phyloP scores from a whole-genome alignment of 2,888 invertebrate genomes.

The Acronicta aceris region DNA sequence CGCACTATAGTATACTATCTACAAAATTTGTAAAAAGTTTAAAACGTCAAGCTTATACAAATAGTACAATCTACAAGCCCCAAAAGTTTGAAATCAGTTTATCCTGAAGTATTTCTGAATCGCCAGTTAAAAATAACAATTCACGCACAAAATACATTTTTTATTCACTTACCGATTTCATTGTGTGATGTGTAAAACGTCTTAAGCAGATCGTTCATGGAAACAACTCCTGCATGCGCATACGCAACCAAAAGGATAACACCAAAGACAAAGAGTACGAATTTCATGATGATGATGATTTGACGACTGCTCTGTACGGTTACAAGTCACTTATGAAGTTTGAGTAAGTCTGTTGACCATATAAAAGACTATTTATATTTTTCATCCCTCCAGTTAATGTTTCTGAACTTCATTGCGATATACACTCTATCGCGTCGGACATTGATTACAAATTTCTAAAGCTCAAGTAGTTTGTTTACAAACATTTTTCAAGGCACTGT shows the following conservation, averaged over 20 bases:
- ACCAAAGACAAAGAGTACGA: background rate
- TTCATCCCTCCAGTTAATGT: background rate
- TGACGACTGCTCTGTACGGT: background rate
- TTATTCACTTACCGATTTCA: slow-evolving; percentile 1
- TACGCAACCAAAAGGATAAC: background rate
- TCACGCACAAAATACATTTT: background rate
- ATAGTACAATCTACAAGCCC: too few species aligned
- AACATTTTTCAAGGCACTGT: background rate
- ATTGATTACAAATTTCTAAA: background rate
- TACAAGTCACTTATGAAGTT: slow-evolving; percentile 1
- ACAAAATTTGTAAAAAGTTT: too few species aligned
- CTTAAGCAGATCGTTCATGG: background rate
- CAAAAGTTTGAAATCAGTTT: too few species aligned
- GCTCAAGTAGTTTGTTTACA: background rate
- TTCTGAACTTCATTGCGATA: background rate
- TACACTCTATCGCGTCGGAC: background rate
- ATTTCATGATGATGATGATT: background rate
- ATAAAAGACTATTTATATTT: slow-evolving; percentile 2
- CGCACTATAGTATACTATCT: too few species aligned
- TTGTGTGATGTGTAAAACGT: background rate
- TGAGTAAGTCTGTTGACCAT: background rate
- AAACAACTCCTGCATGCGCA: background rate
- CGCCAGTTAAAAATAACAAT: too few species aligned
- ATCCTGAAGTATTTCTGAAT: too few species aligned
- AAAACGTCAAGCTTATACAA: too few species aligned